Evolutionary conservation across 2,113 vertebrate species (phyloP), one percentile per base, ranked within the genome.

Genomic region (Phoxinus phoxinus): DNA sequence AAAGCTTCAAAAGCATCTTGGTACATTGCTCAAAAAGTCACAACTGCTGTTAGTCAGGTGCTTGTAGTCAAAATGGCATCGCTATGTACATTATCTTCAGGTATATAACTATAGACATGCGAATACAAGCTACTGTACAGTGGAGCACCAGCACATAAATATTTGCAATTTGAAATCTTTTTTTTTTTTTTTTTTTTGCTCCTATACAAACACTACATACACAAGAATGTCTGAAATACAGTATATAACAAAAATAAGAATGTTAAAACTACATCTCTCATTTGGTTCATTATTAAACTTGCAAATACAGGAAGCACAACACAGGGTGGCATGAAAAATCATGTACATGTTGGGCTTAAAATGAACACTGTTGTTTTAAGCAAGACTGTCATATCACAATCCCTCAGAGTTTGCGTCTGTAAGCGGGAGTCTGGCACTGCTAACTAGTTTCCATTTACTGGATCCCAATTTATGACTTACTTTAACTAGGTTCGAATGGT

Each of bases 81-180:
- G 74, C 85, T 82, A 87, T 89, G 72, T 88, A 88, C 87, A 88
- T 86, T 30, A 82, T 84, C 67, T 84, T 86, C 75, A 65, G 85
- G 58, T 81, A 84, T 59, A 53, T 58, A 81, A 78, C 53, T 63
- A 67, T 85, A 67, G 77, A 85, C 78, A 72, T 82, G 88, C 88
- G 65, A 69, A 82, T 56, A 81, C 63, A 46, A 81, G 77, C 44
- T 81, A 74, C 71, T 82, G 63, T 86, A 84, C 67, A 84, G 67
- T 81, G 85, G 75, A 88, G 81, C 84, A 77, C 84, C 84, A 48
- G 74, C 84, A 82, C 80, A 73, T 71, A 84, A 76, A 69, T 37
- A 59, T 86, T 8, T 80, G 61, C 63, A 13, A 65, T 73, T 77
- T 58, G 59, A 59, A 53, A 53, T 63, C 53, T 7, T 41, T 41